Base-by-base conservation (phyloP, 2,888 invertebrate genomes). In the Biston betularia region DNA sequence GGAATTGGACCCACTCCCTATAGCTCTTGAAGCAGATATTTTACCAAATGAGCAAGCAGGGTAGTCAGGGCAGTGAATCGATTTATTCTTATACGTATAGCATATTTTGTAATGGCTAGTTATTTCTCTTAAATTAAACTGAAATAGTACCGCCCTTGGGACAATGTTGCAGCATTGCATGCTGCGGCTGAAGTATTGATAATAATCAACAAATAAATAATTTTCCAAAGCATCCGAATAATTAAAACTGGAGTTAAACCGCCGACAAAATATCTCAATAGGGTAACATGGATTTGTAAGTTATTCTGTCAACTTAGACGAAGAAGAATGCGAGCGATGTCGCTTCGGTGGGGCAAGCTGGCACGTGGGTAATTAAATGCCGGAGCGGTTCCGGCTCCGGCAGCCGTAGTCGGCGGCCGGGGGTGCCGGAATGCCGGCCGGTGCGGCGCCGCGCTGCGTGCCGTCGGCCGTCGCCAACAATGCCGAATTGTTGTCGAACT, bases 291-390 rank as follows among this genome's bases (percentile, higher is more conserved):
- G 76, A 85, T 42, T 82, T 77, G 79, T 75, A 85, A 88, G 85
- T 85, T 86, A 89, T 89, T 85, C 75, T 84, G 85, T 83, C 79
- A 86, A 87, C 80, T 84, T 84, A 86, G 83, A 80, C 82, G 81
- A 80, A 75, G 77, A 89, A 88, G 86, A 88, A 93, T 92, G 85
- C 81, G 78, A 81, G 83, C 79, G 79, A 93, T 93, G 87, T 81
- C 76, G 84, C 78, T 75, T 80, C 77, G 84, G 77, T 75, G 80
- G 82, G 81, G 79, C 76, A 74, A 84, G 81, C 81, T 83, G 89
- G 92, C 87, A 90, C 90, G 92, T 88, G 91, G 89, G 88, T 93
- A 93, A 93, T 93, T 93, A 93, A 93, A 93, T 93, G 89, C 92
- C 93, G 79, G 88, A 84, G 69, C 72, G n/a, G n/a, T n/a, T n/a